Evolutionary conservation across 2,113 vertebrate genomes (phyloP), one percentile per base, ranked within the genome.

Genomic region (Gymnocephalus cernua): DNA sequence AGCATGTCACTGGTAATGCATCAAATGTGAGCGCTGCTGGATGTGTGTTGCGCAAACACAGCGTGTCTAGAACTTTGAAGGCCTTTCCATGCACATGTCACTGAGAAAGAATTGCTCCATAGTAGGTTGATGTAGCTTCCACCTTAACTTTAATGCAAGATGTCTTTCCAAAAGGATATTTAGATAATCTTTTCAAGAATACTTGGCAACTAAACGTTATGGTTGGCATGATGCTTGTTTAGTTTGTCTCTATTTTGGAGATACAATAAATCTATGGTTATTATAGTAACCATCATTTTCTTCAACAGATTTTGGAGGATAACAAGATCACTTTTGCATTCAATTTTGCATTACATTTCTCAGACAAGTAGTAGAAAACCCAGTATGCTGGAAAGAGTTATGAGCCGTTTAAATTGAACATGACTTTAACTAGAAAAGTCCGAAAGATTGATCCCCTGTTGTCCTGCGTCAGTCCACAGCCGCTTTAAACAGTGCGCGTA

Each of bases 361-460:
- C 8, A 67, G 32, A 78, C 41, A 67, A 73, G 38, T 1, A 23
- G 27, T 21, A 3, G 16, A 47, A 65, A 45, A 47, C 7, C 44
- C 21, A 7, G 27, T 15, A 25, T 29, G 21, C 65, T 83, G 50
- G 54, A 57, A 69, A 44, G 70, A 79, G 27, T 89, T 85, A 82
- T 3, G 72, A 75, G 65, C 14, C 35, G 12, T 78, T 65, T 53
- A n/a, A 79, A 84, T 75, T 69, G 32, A 75, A 87, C 27, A 8
- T 38, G 82, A 82, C 85, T 88, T 86, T 68, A 85, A 91, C 70
- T 70, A 83, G 84, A 45, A 79, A 83, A 67, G 73, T 35, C 80
- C 27, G 16, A 48, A 76, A 82, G 87, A 79, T 75, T 53, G 65
- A 80, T 70, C 78, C 78, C 82, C 71, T 25, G 84, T 82, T 79